Percentiles rank a stretch among this genome's conserved stretches.
These are phyloP conservation scores for Neoscelio sp. DNA, from an alignment of 2,888 invertebrate genomes.

Conservation along the genomic window DNA sequence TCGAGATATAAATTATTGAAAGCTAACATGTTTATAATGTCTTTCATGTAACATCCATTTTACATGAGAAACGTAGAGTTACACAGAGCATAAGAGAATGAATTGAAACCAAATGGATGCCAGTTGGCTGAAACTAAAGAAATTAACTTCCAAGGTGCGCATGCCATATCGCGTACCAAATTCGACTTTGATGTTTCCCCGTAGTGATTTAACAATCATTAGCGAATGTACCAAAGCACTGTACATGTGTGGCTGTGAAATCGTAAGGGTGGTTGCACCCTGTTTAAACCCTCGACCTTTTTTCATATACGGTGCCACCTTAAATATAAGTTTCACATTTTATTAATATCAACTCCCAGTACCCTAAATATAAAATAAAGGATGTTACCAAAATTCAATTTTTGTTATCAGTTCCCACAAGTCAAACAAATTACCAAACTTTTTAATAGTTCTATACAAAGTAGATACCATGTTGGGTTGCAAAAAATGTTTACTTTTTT, in stretches of 20 bases:
- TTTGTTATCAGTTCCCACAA: too few relatives aligned
- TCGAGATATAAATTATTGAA: conserved; percentile 36
- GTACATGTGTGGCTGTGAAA: conserved; percentile 55
- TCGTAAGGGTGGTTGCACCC: conserved; percentile 20
- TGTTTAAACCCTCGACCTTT: conserved; percentile 41
- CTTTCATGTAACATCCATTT: conserved; percentile 55
- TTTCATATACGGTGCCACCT: conserved; percentile 41
- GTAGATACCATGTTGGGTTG: too few relatives aligned
- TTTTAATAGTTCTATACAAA: too few relatives aligned
- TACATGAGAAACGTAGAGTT: conserved; percentile 54
- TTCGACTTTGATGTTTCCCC: conserved; percentile 76
- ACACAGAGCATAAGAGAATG: conserved; percentile 44
- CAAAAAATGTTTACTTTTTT: too few relatives aligned
- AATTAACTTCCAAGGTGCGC: conserved; percentile 65
- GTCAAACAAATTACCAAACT: too few relatives aligned
- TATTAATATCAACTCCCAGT: too few relatives aligned
- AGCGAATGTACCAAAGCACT: conserved; percentile 58
- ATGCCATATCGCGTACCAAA: conserved; percentile 70
- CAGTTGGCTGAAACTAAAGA: conserved; percentile 68
- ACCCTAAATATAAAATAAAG: too few relatives aligned
- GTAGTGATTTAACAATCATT: conserved; percentile 69
- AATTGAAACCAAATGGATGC: conserved; percentile 63
- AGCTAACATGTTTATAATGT: conserved; percentile 55
- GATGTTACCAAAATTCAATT: too few relatives aligned
- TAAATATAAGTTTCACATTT: neutral